Evolutionary conservation across 2,888 invertebrate species (phyloP).

Genomic region (Phoronis australis): DNA sequence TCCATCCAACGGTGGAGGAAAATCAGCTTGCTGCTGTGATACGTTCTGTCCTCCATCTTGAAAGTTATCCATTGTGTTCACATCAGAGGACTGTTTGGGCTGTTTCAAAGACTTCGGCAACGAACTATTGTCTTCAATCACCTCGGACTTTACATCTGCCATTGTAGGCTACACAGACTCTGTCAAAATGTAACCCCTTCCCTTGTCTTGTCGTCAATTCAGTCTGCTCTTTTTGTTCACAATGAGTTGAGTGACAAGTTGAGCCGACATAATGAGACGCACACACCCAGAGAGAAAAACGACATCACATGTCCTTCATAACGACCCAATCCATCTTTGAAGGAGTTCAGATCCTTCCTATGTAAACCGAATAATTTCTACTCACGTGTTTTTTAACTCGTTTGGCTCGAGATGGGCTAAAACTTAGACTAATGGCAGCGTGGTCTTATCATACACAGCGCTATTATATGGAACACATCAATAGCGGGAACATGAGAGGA

Average conservation of each 20-base stretch:
- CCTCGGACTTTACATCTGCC: constrained; percentile 23
- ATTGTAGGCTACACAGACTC: constrained; percentile 25
- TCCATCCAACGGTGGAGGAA: constrained; percentile 31
- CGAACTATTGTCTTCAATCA: constrained; percentile 24
- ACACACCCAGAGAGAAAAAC: constrained; percentile 25
- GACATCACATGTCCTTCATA: constrained; percentile 11
- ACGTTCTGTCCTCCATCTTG: constrained; percentile 49
- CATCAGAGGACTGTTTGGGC: constrained; percentile 25
- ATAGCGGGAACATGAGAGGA: constrained; percentile 50
- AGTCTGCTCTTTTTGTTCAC: constrained; percentile 28
- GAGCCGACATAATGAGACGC: constrained; percentile 27
- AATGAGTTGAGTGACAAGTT: constrained; percentile 28
- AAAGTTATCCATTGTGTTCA: constrained; percentile 47
- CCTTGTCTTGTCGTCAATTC: constrained; percentile 18
- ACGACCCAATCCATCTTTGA: constrained; percentile 10
- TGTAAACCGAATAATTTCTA: constrained; percentile 17
- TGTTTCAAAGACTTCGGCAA: constrained; percentile 32
- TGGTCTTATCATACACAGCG: constrained; percentile 50
- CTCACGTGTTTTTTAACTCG: constrained; percentile 34
- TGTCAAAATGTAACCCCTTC: no score
- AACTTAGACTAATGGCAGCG: constrained; percentile 47
- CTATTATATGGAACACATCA: constrained; percentile 50
- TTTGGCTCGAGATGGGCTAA: constrained; percentile 30
- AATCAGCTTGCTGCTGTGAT: constrained; percentile 36
- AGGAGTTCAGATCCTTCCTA: constrained; percentile 16